Conservation (phyloP, 2,888 invertebrate genomes). For the Dryobotodes eremita region DNA sequence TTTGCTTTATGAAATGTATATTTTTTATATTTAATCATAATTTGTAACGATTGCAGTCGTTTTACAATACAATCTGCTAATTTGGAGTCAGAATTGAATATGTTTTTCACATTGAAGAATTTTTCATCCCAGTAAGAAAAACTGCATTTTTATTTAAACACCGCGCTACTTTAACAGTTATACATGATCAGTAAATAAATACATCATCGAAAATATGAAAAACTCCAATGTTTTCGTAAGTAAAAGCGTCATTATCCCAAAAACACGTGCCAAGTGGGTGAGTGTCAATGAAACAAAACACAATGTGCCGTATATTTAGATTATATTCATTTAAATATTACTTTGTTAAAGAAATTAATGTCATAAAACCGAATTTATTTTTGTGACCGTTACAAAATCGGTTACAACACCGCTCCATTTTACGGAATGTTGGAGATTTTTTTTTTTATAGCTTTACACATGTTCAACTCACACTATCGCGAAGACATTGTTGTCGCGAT, state of each 20-base stretch:
- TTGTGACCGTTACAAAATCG: constrained; percentile 68
- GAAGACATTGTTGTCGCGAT: constrained; percentile 74
- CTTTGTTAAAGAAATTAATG: constrained; percentile 69
- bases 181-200: constrained; percentile 58
- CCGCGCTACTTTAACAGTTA: background rate
- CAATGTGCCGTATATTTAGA: constrained; percentile 72
- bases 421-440: constrained; percentile 69
- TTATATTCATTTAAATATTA: constrained; percentile 63
- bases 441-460: constrained; percentile 70
- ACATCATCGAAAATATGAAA: constrained; percentile 68
- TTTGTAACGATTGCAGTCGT: background rate
- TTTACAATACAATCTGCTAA: background rate
- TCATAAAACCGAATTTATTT: constrained; percentile 70
- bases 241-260: constrained; percentile 70
- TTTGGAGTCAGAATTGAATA: background rate
- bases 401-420: constrained; percentile 72
- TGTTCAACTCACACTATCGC: constrained; percentile 65
- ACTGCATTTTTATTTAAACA: constrained; percentile 27
- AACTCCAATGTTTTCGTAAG: constrained; percentile 72
- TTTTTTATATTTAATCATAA: background rate
- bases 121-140: background rate
- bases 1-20: background rate
- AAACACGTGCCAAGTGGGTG: constrained; percentile 87
- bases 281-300: constrained; percentile 83
- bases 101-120: background rate